Percentiles rank a stretch among this genome's conserved stretches.
Conservation (phyloP, 2,888 invertebrate genomes). For the Rhamnusium bicolor region DNA sequence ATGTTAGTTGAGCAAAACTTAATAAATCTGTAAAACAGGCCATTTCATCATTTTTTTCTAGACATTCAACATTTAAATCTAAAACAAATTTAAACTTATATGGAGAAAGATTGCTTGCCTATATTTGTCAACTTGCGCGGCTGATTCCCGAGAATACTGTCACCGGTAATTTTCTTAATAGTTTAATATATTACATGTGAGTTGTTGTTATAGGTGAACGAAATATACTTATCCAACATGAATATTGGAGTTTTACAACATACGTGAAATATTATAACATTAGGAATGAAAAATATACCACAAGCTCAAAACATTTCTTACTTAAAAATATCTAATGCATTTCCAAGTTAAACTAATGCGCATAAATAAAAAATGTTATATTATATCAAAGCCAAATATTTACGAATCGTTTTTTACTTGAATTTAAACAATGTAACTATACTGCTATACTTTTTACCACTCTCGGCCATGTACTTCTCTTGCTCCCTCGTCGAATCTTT, state of each 20-base stretch:
- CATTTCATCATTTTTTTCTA: not conserved
- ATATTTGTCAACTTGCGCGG: not conserved
- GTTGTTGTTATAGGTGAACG: not conserved
- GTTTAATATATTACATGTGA: not conserved
- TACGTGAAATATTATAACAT: too few relatives aligned
- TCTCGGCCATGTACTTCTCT: too few relatives aligned
- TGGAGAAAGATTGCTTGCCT: not conserved
- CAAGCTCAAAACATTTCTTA: too few relatives aligned
- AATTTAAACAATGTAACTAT: too few relatives aligned
- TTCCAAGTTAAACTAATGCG: too few relatives aligned
- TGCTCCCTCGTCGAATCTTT: too few relatives aligned
- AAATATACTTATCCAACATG: not conserved
- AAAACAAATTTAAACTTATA: not conserved
- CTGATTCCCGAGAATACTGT: not conserved
- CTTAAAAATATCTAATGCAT: too few relatives aligned
- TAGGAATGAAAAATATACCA: not conserved
- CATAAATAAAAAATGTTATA: too few relatives aligned
- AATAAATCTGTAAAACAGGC: slow-evolving; percentile 13
- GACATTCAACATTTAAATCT: not conserved
- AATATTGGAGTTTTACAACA: too few relatives aligned
- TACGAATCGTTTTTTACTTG: too few relatives aligned
- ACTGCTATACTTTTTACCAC: too few relatives aligned
- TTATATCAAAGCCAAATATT: too few relatives aligned
- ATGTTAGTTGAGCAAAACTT: not conserved
- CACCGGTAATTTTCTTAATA: not conserved